Evolutionary conservation across 2,797 vertebrate species (phyloP), one percentile per base, ranked within the genome.

Genomic region (Melanotaenia pygmaea): DNA sequence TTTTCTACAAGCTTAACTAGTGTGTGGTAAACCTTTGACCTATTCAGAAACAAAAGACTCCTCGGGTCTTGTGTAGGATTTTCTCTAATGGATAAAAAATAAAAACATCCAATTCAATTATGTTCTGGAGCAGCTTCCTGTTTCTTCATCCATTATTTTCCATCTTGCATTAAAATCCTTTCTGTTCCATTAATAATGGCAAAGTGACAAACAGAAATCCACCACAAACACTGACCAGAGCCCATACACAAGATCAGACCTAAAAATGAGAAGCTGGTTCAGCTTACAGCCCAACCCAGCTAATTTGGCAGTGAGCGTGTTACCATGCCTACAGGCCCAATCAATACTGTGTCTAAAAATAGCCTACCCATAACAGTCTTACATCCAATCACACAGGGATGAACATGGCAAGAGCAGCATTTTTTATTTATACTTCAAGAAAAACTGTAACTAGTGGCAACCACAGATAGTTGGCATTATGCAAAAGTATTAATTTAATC

Each of bases 331-430:
- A 90, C 86, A 70, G 88, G 89, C 73, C 76, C 79, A 82, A 93
- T 94, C 92, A 85, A 94, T 93, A 85, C 40, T 2, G 47, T 5
- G 14, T 68, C 90, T 92, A 93, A 88, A 93, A 92, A 93, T 93
- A 93, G 84, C 80, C 40, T 1, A n/a, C 51, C 72, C 77, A 82
- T 82, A 90, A 91, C 85, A 88, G 84, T 86, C 74, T 88, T 89
- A 87, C 76, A 81, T 87, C 72, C 74, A 74, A 72, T 72, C 47
- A 30, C 65, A 86, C 79, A 72, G 53, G 66, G 79, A 54, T 64
- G 80, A 88, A 86, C 38, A 3, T 57, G 53, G 76, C 14, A 60
- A 77, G 70, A 72, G 72, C 69, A 58, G 73, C 54, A 53, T 76
- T 68, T 72, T 76, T 88, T 85, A 76, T 84, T 76, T 83, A 87